phyloP scores from a whole-genome alignment of 1,140 invertebrate species.

The Cydia fagiglandana region DNA sequence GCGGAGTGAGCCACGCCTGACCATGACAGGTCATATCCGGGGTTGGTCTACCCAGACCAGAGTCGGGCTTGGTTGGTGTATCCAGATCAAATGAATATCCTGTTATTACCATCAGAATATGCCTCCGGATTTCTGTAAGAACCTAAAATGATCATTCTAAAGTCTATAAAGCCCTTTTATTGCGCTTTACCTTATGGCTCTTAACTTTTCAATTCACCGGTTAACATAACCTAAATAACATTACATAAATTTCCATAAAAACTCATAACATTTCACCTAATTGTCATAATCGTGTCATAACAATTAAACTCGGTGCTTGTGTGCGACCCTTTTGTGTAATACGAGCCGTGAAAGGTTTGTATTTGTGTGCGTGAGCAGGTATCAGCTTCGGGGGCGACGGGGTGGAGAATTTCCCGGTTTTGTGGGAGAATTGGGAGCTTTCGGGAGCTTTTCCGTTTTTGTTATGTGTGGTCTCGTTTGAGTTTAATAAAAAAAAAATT shows the following conservation, averaged over 20 bases:
- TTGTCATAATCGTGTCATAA: slow-evolving; percentile 32
- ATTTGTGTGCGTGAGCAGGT: slow-evolving; percentile 32
- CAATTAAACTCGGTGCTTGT: slow-evolving; percentile 1
- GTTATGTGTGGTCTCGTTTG: too few relatives aligned
- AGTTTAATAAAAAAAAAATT: too few relatives aligned
- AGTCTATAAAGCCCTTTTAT: too few relatives aligned
- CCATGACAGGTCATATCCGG: too few relatives aligned
- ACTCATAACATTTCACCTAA: slow-evolving; percentile 32
- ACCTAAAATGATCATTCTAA: too few relatives aligned
- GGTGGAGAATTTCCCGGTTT: slow-evolving; percentile 7
- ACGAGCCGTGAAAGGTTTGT: slow-evolving; percentile 22
- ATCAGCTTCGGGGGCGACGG: slow-evolving; percentile 1
- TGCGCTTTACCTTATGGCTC: background rate
- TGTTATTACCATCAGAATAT: too few relatives aligned
- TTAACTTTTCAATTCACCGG: slow-evolving; percentile 6
- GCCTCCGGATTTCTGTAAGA: too few relatives aligned
- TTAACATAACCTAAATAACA: too few relatives aligned
- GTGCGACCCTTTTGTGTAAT: slow-evolving; percentile 32
- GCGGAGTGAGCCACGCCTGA: too few relatives aligned
- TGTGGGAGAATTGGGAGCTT: slow-evolving; percentile 25
- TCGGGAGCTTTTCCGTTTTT: background rate
- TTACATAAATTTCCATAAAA: slow-evolving; percentile 14
- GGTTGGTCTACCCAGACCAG: too few relatives aligned
- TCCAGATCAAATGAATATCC: too few relatives aligned
- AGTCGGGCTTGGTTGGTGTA: too few relatives aligned